Conservation (phyloP, 2,113 vertebrate genomes). For the Alligator mississippiensis region DNA sequence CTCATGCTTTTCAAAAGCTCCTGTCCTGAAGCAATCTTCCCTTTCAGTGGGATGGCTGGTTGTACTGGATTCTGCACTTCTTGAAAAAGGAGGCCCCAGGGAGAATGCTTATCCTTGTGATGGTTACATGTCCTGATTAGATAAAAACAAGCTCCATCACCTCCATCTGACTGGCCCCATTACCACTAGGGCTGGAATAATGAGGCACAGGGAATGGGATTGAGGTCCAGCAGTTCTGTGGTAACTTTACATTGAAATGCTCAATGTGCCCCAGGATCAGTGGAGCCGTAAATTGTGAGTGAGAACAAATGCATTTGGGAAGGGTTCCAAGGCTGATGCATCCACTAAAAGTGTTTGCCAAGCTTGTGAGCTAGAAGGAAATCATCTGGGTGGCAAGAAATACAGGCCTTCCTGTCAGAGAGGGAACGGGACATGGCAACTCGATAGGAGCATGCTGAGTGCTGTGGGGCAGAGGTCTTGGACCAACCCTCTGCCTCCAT, state of each 20-base stretch:
- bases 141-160: neutral
- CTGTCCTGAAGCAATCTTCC: neutral
- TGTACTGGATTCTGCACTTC: neutral
- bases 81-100: neutral
- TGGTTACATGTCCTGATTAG: neutral
- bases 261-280: neutral
- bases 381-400: neutral
- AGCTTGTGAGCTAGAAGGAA: neutral
- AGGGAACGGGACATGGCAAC: neutral
- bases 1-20: neutral
- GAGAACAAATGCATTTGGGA: neutral
- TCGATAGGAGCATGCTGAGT: neutral
- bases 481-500: neutral
- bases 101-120: neutral
- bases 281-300: fast-evolving
- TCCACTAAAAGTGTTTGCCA: neutral
- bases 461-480: neutral
- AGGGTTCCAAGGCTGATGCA: neutral
- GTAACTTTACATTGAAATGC: neutral
- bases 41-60: neutral
- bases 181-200: neutral
- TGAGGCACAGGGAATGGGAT: neutral
- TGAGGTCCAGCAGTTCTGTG: neutral
- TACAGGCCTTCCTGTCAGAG: neutral
- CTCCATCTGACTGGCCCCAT: neutral